These are phyloP conservation scores for Hippolais icterina DNA, from an alignment of 2,113 vertebrate genomes.

Conservation along the genomic window DNA sequence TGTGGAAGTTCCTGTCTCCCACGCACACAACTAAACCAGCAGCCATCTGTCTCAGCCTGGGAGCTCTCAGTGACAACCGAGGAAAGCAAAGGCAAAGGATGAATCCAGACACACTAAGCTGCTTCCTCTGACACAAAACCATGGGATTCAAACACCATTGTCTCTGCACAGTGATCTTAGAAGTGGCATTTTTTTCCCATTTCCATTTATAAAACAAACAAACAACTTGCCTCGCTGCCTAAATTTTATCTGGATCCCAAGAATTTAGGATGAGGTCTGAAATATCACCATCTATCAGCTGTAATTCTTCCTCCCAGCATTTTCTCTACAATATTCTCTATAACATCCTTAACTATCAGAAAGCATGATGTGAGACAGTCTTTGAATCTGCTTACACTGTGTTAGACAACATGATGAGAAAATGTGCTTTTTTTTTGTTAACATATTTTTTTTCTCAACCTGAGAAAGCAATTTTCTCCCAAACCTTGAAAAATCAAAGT, in stretches of 20 bases:
- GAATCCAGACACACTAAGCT: slow-evolving; percentile 13
- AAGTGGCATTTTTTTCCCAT: not conserved
- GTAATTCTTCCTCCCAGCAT: not conserved
- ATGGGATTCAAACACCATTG: not conserved
- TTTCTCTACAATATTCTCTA: not conserved
- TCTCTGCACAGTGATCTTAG: not conserved
- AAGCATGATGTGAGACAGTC: not conserved
- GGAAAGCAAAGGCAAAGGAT: slow-evolving; percentile 44
- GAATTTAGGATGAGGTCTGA: not conserved
- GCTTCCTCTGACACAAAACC: slow-evolving; percentile 43
- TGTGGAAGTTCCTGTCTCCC: slow-evolving; percentile 90
- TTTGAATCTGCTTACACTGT: slow-evolving; percentile 1
- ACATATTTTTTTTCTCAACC: not conserved
- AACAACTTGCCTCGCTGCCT: not conserved
- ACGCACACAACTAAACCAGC: slow-evolving; percentile 84
- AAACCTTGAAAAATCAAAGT: slow-evolving; percentile 39
- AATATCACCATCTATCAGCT: not conserved
- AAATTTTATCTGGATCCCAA: not conserved
- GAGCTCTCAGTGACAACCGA: slow-evolving; percentile 70
- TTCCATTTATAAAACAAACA: slow-evolving; percentile 32
- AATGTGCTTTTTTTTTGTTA: not conserved
- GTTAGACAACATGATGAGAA: not conserved
- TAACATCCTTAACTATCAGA: not conserved
- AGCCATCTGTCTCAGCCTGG: slow-evolving; percentile 80
- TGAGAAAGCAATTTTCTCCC: slow-evolving; percentile 29